Conservation (phyloP, 2,113 vertebrate species). For the Salminus brasiliensis region DNA sequence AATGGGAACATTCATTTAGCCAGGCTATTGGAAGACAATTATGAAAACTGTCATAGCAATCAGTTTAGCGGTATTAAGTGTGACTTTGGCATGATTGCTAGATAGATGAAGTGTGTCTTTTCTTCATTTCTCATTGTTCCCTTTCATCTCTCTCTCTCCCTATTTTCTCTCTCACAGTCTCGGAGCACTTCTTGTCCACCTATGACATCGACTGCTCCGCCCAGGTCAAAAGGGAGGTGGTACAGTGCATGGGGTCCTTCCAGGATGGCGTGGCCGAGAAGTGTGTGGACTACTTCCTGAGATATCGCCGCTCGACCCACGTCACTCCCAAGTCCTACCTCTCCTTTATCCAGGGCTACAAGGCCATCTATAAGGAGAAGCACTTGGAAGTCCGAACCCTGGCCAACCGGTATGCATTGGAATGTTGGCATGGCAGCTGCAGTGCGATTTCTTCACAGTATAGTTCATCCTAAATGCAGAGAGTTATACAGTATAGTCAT, state of each 20-base stretch:
- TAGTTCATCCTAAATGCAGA: neutral
- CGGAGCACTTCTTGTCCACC: conserved; percentile 89
- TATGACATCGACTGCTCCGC: conserved; percentile 86
- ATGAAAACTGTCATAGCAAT: conserved; percentile 6
- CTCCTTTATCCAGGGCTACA: conserved; percentile 94
- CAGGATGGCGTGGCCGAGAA: conserved; percentile 95
- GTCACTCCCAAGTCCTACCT: conserved; percentile 97
- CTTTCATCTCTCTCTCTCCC: neutral
- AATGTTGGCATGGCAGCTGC: neutral
- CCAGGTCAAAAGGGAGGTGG: conserved; percentile 84
- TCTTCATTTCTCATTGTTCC: neutral
- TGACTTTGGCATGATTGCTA: neutral
- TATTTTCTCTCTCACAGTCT: conserved; percentile 76
- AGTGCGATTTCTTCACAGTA: too few species aligned
- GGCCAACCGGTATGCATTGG: conserved; percentile 84
- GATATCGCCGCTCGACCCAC: conserved; percentile 89
- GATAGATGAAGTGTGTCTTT: neutral
- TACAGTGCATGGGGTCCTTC: conserved; percentile 96
- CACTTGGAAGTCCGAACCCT: conserved; percentile 83
- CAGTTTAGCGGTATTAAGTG: neutral
- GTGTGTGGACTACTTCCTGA: conserved; percentile 92
- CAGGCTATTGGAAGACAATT: neutral
- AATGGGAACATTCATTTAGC: neutral
- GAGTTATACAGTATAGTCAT: too few species aligned
- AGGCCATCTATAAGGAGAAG: conserved; percentile 89